A percentile compares a stretch with the other conserved stretches of the same genome.
Evolutionary conservation across 2,113 vertebrate genomes (phyloP).

Genomic region (Mellivora capensis): DNA sequence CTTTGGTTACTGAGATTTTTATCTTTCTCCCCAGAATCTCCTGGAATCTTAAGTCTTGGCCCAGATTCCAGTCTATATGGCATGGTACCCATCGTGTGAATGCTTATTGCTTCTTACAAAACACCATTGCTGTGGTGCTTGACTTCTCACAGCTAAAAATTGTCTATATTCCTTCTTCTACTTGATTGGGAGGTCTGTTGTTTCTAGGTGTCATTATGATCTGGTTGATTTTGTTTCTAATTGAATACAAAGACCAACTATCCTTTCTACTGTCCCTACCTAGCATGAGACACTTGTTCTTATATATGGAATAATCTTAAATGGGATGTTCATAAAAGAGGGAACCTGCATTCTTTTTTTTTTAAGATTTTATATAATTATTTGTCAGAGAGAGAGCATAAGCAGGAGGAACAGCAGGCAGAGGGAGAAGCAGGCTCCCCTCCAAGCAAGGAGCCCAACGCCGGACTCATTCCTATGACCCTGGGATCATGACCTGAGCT

Average conservation of each 20-base stretch:
- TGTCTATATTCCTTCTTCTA: neutral
- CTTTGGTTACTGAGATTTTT: neutral
- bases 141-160: neutral
- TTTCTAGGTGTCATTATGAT: neutral
- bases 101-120: neutral
- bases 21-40: neutral
- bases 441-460: no score
- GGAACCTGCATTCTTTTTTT: neutral
- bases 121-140: neutral
- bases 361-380: no score
- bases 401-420: no score
- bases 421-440: no score
- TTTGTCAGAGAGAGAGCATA: no score
- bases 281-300: neutral
- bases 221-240: conserved; percentile 1
- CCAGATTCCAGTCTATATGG: neutral
- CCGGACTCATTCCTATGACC: no score
- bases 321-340: neutral
- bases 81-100: neutral
- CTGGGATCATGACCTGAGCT: no score
- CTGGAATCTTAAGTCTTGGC: neutral
- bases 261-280: neutral
- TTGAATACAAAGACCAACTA: neutral
- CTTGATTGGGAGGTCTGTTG: neutral
- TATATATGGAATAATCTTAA: neutral